Evolutionary conservation across 2,888 invertebrate genomes (phyloP), one percentile per base, ranked within the genome.

Genomic region (Agrochola macilenta): DNA sequence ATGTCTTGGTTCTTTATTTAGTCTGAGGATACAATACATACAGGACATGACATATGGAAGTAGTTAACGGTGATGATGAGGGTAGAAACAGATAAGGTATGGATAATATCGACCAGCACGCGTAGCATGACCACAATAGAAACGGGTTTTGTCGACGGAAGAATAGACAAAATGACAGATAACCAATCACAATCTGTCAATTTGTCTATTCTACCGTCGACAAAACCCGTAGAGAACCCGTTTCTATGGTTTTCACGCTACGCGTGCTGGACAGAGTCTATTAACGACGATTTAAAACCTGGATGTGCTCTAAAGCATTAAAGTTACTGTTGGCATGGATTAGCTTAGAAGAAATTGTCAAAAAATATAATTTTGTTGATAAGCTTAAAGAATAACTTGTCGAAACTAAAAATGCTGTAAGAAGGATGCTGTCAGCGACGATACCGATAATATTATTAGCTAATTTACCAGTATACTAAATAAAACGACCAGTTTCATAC

Each of bases 361-460:
- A 39, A 39, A 39, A 39, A 39, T 35, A 35, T 35, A 35, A 35
- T 39, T 39, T 39, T 26, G 54, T 14, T 54, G 20, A 23, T 35
- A 68, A 60, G 14, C 5, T 60, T 17, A n/a, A 2, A 9, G 7
- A 23, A 20, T 39, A 52, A 5, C 2, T 49, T 1, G 17, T 35
- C 1, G 17, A 57, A 64, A 49, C 0, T 49, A 26, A 61, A 63
- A 77, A 8, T 26, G 11, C 5, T 57, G 2, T 35, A 20, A 9
- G 9, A 78, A 68, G n/a, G 8, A 20, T 46, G 35, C 23, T 74
- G 74, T 66, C 23, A 23, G 54, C 26, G 65, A 75, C 8, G 54
- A 14, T 75, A 74, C 35, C 35, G 49, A 17, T 30, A 57, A 30
- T 72, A 61, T 60, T 60, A 54, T 61, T 39, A 66, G n/a, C 11